Base-by-base conservation (phyloP, 2,797 vertebrate genomes). In the Sebastes vulpes region DNA sequence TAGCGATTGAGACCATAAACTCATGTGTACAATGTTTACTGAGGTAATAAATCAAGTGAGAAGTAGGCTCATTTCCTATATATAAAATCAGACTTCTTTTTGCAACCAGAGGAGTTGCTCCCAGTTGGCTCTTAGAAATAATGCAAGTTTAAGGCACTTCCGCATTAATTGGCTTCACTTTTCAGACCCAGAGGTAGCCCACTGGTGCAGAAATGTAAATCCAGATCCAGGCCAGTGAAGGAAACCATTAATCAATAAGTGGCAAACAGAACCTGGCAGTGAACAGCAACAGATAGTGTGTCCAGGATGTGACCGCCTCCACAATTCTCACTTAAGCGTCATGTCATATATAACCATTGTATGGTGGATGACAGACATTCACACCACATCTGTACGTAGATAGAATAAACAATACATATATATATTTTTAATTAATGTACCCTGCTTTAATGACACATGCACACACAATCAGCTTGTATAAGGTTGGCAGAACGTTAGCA, bases 341-440 rank as follows among this genome's bases (percentile, higher is more conserved):
- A 68, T 57, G 23, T 38, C 54, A 57, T 60, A 69, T 54, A 48
- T 20, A 71, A 57, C 9, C 65, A 56, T n/a, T 50, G 58, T 42
- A 26, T 12, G 11, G 9, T 61, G 59, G 35, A 65, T 21, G 48
- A 59, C 46, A 77, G 29, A 32, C 18, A 75, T 79, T 80, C 60
- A 67, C 38, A 71, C 29, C 53, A 67, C 64, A 76, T 65, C 42
- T 90, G 20, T 69, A 63, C 1, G 0, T 3, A 18, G 2, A 54
- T 1, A 35, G 14, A 63, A 72, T 2, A 28, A 18, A 56, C 23
- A 60, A 23, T 5, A 20, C 5, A 23, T 35, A 11, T 28, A 21
- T 23, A 21, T 23, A 48, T 21, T 16, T 16, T 14, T 1, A 38
- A 1, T 26, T 5, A 18, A 29, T 35, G 8, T 31, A 11, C 8